phyloP scores from a whole-genome alignment of 2,797 vertebrate species.

The Mormyrus proboscirostris region DNA sequence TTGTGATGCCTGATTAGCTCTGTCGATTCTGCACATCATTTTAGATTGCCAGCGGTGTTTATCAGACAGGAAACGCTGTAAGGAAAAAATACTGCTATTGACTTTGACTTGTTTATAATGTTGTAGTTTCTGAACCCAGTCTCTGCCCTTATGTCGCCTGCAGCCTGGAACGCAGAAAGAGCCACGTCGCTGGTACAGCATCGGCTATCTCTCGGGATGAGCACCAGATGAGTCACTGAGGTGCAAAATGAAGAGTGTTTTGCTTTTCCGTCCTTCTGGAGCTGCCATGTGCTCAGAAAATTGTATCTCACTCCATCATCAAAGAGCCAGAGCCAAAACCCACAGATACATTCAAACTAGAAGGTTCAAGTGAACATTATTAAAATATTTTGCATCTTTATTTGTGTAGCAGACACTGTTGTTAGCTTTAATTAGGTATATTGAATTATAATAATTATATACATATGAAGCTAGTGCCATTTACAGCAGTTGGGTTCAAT shows the following conservation, averaged over 20 bases:
- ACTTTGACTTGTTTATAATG: background rate
- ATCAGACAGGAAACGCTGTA: background rate
- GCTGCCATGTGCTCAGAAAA: background rate
- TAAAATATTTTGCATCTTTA: background rate
- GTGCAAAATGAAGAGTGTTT: background rate
- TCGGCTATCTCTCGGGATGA: background rate
- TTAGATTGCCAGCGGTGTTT: background rate
- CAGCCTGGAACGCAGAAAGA: background rate
- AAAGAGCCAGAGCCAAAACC: background rate
- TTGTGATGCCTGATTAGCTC: background rate
- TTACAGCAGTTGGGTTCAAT: background rate
- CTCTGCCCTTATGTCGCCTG: background rate
- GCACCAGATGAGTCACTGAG: background rate
- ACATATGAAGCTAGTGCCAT: background rate
- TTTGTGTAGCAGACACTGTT: background rate
- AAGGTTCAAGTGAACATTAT: background rate
- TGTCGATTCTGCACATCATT: background rate
- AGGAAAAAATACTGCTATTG: background rate
- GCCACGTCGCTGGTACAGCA: background rate
- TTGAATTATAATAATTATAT: background rate
- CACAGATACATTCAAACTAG: background rate
- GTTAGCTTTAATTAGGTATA: background rate
- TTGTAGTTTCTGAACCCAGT: background rate
- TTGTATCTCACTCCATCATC: background rate
- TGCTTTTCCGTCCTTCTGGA: slow-evolving; percentile 9